Conservation (phyloP, 92 coral and sea anemone species). For the Micromussa lordhowensis region DNA sequence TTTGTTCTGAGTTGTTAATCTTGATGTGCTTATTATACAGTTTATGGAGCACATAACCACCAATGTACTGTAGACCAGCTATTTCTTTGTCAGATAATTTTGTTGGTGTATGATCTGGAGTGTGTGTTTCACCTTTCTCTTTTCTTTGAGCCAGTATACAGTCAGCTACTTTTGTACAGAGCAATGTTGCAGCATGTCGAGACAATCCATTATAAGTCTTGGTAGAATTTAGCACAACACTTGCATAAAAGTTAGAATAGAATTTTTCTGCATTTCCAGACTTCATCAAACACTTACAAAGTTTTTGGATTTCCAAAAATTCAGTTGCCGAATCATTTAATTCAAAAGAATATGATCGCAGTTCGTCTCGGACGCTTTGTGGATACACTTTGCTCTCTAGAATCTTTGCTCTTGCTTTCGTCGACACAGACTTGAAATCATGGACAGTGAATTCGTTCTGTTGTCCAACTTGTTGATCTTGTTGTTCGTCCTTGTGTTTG, state of each 20-base stretch:
- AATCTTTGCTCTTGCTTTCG: slow-evolving; percentile 34
- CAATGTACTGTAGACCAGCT: too few species aligned
- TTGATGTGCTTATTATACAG: slow-evolving; percentile 31
- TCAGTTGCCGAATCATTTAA: slow-evolving; percentile 18
- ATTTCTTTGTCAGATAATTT: slow-evolving; percentile 42
- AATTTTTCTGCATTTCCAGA: slow-evolving; percentile 66
- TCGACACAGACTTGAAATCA: background rate
- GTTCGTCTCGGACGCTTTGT: slow-evolving; percentile 37
- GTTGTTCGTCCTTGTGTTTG: slow-evolving; percentile 38
- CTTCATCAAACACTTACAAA: too few species aligned
- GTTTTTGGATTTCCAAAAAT: slow-evolving; percentile 35
- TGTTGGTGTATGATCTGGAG: slow-evolving; percentile 13
- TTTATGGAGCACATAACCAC: too few species aligned
- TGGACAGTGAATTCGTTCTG: slow-evolving; percentile 25
- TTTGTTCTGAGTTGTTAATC: slow-evolving; percentile 16
- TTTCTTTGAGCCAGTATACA: slow-evolving; percentile 56
- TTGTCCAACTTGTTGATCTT: slow-evolving; percentile 1
- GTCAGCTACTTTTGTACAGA: slow-evolving; percentile 62
- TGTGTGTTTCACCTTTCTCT: slow-evolving; percentile 36
- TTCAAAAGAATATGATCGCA: slow-evolving; percentile 31
- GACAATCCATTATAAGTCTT: too few species aligned
- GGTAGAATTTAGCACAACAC: too few species aligned
- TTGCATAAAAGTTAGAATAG: slow-evolving; percentile 56
- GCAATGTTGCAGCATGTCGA: too few species aligned
- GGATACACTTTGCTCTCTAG: slow-evolving; percentile 26